Conservation (phyloP, 2,113 vertebrate species). For the Zootoca vivipara region DNA sequence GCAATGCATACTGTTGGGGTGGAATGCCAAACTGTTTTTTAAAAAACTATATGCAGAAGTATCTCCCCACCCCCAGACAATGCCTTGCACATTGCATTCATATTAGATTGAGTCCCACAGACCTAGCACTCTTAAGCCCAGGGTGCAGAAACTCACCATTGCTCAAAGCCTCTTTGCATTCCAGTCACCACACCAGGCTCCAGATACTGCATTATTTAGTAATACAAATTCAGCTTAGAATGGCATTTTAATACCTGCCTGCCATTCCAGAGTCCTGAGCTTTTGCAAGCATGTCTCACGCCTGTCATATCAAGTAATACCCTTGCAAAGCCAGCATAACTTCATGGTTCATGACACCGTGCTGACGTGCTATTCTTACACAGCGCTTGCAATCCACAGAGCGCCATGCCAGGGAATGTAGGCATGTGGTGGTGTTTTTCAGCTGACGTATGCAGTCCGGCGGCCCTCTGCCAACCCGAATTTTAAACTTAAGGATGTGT, state of each 20-base stretch:
- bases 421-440: neutral
- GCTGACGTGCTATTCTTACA: neutral
- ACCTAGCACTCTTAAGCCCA: neutral
- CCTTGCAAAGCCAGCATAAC: neutral
- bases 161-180: neutral
- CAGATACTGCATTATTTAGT: constrained; percentile 7
- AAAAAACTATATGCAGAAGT: neutral
- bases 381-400: neutral
- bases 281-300: neutral
- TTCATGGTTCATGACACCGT: neutral
- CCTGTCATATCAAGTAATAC: neutral
- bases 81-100: neutral
- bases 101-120: neutral
- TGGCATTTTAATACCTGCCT: neutral
- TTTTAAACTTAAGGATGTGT: neutral
- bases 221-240: neutral
- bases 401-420: neutral
- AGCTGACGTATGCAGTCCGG: neutral
- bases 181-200: neutral
- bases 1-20: neutral
- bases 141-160: neutral
- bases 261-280: neutral
- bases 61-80: neutral
- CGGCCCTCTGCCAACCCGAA: neutral
- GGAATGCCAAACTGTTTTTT: neutral